Evolutionary conservation across 1,140 invertebrate genomes (phyloP).

Genomic region (Pseudoatta argentina): DNA sequence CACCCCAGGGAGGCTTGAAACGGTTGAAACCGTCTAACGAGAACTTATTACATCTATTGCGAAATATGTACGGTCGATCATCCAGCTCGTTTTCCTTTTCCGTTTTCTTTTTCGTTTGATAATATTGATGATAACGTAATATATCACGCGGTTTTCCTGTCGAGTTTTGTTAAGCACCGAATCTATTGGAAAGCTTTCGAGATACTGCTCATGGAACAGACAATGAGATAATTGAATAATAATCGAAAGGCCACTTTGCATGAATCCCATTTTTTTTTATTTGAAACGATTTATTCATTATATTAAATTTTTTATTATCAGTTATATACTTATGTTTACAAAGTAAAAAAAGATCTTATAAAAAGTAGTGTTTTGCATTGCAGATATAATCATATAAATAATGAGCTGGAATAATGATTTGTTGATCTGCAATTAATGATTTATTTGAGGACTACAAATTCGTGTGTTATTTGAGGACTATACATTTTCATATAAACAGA

Average conservation of each 20-base stretch:
- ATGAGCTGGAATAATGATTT: not conserved
- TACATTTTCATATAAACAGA: not conserved
- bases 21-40: slow-evolving; percentile 4
- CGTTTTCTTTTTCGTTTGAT: slow-evolving; percentile 13
- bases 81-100: not conserved
- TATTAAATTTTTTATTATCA: slow-evolving; percentile 11
- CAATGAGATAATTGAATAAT: slow-evolving; percentile 13
- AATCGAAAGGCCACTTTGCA: not conserved
- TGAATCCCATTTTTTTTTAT: not conserved
- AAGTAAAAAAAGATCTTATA: not conserved
- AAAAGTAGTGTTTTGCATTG: not conserved
- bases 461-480: not conserved
- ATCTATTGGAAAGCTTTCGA: not conserved
- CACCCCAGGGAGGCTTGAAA: not conserved
- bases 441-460: not conserved
- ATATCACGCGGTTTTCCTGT: not conserved
- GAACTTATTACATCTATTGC: slow-evolving; percentile 30
- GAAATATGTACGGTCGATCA: slow-evolving; percentile 4
- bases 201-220: not conserved
- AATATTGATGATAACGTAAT: slow-evolving; percentile 10
- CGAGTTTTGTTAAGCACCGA: not conserved
- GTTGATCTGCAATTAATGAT: not conserved
- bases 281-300: not conserved
- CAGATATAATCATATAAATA: not conserved
- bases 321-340: not conserved